Evolutionary conservation across 2,113 vertebrate genomes (phyloP).

Genomic region (Xyliphius kryptos): DNA sequence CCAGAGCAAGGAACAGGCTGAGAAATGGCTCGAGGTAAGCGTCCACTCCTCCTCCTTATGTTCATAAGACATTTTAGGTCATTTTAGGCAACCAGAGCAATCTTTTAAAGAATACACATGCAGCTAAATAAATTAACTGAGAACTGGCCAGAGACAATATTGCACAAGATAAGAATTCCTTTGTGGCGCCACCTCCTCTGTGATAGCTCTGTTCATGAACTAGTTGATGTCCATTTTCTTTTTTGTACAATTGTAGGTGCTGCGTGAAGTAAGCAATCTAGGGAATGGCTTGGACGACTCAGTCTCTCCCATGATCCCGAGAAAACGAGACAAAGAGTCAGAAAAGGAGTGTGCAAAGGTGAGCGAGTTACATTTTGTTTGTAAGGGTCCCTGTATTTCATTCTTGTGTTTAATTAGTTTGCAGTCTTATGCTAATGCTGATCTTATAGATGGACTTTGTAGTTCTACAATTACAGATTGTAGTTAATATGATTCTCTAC

Average conservation of each 20-base stretch:
- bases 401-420: no score
- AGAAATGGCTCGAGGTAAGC: slow-evolving; percentile 90
- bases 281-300: slow-evolving; percentile 57
- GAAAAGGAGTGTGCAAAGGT: slow-evolving; percentile 85
- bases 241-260: slow-evolving; percentile 68
- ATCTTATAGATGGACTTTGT: no score
- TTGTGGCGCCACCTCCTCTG: slow-evolving; percentile 21
- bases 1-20: slow-evolving; percentile 94
- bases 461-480: no score
- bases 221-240: slow-evolving; percentile 19
- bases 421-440: no score
- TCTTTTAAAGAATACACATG: slow-evolving; percentile 15
- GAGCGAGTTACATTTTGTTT: slow-evolving; percentile 10
- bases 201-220: slow-evolving; percentile 4
- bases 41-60: background rate
- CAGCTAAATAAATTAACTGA: slow-evolving; percentile 5
- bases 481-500: no score
- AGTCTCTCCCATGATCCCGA: slow-evolving; percentile 75
- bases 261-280: slow-evolving; percentile 78
- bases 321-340: slow-evolving; percentile 55
- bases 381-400: no score
- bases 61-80: background rate
- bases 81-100: slow-evolving; percentile 1
- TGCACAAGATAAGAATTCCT: slow-evolving; percentile 22
- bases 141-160: slow-evolving; percentile 28